phyloP scores from a whole-genome alignment of 2,888 invertebrate genomes.

The Auanema freiburgensis region DNA sequence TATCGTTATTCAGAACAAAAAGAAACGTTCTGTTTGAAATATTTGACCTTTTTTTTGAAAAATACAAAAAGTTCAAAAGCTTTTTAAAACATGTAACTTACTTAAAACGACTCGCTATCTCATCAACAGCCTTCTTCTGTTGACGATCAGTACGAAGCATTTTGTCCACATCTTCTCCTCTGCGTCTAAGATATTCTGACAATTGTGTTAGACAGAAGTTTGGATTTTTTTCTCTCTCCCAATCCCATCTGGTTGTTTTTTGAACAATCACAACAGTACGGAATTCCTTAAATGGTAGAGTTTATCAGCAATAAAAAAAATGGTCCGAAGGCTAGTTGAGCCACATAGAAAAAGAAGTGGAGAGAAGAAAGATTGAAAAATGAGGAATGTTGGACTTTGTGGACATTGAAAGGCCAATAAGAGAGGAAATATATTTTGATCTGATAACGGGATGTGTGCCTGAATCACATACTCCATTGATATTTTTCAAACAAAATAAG shows the following conservation, averaged over 20 bases:
- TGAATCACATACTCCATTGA: no score
- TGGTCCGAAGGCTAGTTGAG: not conserved
- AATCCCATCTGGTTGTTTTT: slow-evolving; percentile 42
- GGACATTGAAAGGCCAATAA: not conserved
- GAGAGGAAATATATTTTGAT: not conserved
- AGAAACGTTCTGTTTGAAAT: not conserved
- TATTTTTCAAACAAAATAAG: no score
- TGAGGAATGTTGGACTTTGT: not conserved
- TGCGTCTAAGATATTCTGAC: slow-evolving; percentile 22
- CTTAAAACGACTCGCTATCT: slow-evolving; percentile 29
- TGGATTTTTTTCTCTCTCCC: slow-evolving; percentile 36
- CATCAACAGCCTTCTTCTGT: slow-evolving; percentile 35
- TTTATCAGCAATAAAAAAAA: not conserved
- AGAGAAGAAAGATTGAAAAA: not conserved
- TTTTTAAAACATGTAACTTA: slow-evolving; percentile 10
- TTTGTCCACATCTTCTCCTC: slow-evolving; percentile 30
- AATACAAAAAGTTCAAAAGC: no score
- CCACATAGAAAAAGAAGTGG: not conserved
- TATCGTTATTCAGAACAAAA: no score
- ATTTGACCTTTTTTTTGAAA: not conserved
- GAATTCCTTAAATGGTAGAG: slow-evolving; percentile 27
- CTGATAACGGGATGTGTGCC: no score
- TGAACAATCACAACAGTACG: slow-evolving; percentile 35
- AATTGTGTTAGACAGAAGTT: slow-evolving; percentile 5
- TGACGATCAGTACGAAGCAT: slow-evolving; percentile 35